Base-by-base conservation (phyloP, 1,140 invertebrate species). In the Aplysia californica region DNA sequence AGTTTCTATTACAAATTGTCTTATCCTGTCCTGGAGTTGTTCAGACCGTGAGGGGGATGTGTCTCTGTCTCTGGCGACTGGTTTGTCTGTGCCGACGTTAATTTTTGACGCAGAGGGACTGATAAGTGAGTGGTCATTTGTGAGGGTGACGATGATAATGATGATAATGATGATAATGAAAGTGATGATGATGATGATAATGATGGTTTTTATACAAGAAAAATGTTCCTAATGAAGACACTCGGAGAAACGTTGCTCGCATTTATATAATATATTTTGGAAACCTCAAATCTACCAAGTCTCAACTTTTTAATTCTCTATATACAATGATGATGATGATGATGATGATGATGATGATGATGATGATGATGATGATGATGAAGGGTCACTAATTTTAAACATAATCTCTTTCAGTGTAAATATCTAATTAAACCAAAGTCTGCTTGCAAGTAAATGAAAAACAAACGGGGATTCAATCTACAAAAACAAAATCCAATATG, bases 281-380 rank as follows among this genome's bases (percentile, higher is more conserved):
- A 15, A n/a, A 50, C n/a, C 10, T 15, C n/a, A n/a, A 50, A 15
- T 10, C 10, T 79, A 3, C 39, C n/a, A n/a, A n/a, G n/a, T n/a
- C n/a, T n/a, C n/a, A n/a, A n/a, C n/a, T n/a, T n/a, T n/a, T n/a
- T n/a, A n/a, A n/a, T n/a, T n/a, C n/a, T n/a, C n/a, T n/a, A n/a
- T n/a, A n/a, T n/a, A n/a, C n/a, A n/a, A n/a, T 50, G 41, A 69
- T 68, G 66, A 68, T 44, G 66, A 68, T 50, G 66, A 68, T 68
- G 66, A 1, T 68, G 66, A 68, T 68, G 66, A 68, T 68, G 66
- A 68, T 68, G 66, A 68, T 68, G 66, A 68, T 68, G 66, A 68
- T 68, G 66, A 56, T 77, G 26, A 73, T 41, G 38, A 33, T 55
- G 50, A 64, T 66, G n/a, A n/a, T n/a, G n/a, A n/a, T n/a, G n/a